A percentile compares a stretch with the other conserved stretches of the same genome.
These are phyloP conservation scores for Balanococcus diminutus DNA, from an alignment of 2,888 invertebrate genomes.

Conservation along the genomic window DNA sequence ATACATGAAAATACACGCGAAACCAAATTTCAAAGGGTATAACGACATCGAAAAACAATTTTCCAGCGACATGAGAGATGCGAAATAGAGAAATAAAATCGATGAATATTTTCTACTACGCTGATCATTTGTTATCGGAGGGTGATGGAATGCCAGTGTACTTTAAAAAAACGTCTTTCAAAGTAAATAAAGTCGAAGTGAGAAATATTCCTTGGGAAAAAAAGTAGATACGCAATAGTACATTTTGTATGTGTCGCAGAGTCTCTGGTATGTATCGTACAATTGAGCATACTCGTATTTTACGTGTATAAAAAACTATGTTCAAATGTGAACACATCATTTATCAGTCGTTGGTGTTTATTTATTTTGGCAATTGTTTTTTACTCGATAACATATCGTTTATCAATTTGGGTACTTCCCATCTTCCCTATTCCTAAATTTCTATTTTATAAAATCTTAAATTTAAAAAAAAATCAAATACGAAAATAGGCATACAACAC, in stretches of 20 bases:
- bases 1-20: neutral
- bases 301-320: no score
- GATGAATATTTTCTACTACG: neutral
- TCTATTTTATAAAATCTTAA: no score
- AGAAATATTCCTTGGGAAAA: neutral
- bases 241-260: neutral
- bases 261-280: neutral
- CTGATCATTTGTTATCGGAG: neutral
- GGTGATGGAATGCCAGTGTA: neutral
- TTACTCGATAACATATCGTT: neutral
- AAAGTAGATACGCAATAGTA: neutral
- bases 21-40: neutral
- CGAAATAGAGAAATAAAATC: constrained; percentile 13
- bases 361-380: neutral
- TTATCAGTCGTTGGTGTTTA: no score
- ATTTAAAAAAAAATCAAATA: no score
- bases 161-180: neutral
- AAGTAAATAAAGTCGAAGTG: constrained; percentile 21
- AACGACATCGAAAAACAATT: neutral
- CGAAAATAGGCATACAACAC: no score
- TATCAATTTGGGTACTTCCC: neutral
- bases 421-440: no score
- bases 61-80: neutral
- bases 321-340: no score
- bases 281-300: no score